Percentiles rank a stretch among this genome's conserved stretches.
Conservation (phyloP, 2,888 invertebrate species). For the Unio delphinus region DNA sequence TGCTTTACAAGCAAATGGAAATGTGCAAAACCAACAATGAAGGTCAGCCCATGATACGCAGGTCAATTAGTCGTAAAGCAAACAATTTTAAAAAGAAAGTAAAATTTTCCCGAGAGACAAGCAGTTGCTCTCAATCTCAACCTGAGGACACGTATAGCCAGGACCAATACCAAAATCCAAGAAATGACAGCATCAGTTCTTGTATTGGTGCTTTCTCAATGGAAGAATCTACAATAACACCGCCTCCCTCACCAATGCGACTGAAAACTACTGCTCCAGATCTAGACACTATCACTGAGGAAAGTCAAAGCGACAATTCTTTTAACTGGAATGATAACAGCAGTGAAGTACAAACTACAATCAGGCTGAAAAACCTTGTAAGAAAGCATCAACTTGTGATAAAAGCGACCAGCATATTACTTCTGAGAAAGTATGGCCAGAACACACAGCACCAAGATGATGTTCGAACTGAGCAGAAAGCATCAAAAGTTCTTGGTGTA, state of each 20-base stretch:
- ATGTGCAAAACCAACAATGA: constrained; percentile 40
- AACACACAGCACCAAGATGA: constrained; percentile 39
- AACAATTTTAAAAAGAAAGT: constrained; percentile 35
- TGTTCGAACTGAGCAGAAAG: constrained; percentile 91
- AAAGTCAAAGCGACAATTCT: constrained; percentile 24
- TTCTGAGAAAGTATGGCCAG: constrained; percentile 42
- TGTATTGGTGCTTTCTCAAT: neutral
- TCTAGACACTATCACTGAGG: constrained; percentile 22
- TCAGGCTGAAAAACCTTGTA: constrained; percentile 50
- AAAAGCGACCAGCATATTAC: constrained; percentile 63
- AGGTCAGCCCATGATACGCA: constrained; percentile 57
- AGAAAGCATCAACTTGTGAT: constrained; percentile 64
- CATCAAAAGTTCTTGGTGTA: constrained; percentile 82
- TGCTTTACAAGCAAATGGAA: constrained; percentile 83
- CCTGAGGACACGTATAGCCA: constrained; percentile 1
- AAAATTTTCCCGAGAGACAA: constrained; percentile 32
- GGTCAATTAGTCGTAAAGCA: constrained; percentile 50
- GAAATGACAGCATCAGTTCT: constrained; percentile 4
- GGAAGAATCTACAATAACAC: constrained; percentile 11
- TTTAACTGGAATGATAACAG: constrained; percentile 11
- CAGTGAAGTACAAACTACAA: constrained; percentile 19
- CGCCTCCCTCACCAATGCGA: constrained; percentile 29
- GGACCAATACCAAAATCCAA: constrained; percentile 14
- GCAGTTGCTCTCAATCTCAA: constrained; percentile 25
- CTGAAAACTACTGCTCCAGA: constrained; percentile 13